These are phyloP conservation scores for Drosophila hawaiiensis DNA, from an alignment of 2,888 invertebrate genomes.

Conservation along the genomic window DNA sequence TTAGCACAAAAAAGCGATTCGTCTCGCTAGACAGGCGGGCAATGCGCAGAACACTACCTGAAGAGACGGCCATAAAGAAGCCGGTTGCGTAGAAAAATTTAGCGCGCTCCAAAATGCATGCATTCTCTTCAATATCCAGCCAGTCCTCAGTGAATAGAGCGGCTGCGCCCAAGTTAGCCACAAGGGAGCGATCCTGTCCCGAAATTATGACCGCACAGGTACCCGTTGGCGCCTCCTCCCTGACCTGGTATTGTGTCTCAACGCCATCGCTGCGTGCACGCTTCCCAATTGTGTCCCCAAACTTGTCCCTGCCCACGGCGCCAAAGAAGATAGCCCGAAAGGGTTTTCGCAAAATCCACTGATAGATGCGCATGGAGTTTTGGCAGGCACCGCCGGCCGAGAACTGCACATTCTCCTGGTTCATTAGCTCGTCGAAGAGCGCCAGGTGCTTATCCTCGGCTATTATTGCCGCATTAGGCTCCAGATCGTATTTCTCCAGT, in stretches of 20 bases:
- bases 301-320: constrained; percentile 61
- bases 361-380: constrained; percentile 63
- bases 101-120: constrained; percentile 50
- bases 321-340: constrained; percentile 46
- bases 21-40: constrained; percentile 26
- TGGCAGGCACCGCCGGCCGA: constrained; percentile 73
- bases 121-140: constrained; percentile 49
- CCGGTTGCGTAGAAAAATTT: constrained; percentile 62
- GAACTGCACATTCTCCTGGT: constrained; percentile 51
- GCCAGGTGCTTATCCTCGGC: constrained; percentile 59
- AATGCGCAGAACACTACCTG: constrained; percentile 31
- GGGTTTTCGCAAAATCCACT: constrained; percentile 63
- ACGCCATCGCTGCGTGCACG: constrained; percentile 60
- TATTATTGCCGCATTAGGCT: constrained; percentile 59
- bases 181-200: constrained; percentile 51
- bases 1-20: constrained; percentile 48
- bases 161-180: constrained; percentile 70
- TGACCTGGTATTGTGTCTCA: constrained; percentile 51
- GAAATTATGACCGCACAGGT: constrained; percentile 65
- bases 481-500: constrained; percentile 60
- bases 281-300: constrained; percentile 58
- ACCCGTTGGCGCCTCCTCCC: constrained; percentile 48
- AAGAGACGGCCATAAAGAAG: constrained; percentile 65
- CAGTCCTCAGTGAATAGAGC: constrained; percentile 53
- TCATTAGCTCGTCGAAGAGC: constrained; percentile 64